These are phyloP conservation scores for Mesitornis unicolor DNA, from an alignment of 2,113 vertebrate genomes.

Conservation along the genomic window DNA sequence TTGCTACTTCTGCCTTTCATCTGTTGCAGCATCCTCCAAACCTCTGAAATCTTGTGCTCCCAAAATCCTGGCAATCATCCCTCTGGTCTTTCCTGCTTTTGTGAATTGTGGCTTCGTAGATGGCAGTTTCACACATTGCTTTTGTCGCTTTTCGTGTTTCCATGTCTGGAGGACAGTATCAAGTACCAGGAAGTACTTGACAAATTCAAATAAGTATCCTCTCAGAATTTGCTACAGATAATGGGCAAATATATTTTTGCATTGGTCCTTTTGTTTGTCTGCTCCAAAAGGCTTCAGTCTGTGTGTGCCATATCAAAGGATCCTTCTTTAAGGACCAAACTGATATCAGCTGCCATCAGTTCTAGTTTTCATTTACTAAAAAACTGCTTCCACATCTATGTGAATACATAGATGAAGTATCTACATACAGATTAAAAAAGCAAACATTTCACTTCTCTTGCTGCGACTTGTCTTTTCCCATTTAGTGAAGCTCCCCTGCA, in stretches of 20 bases:
- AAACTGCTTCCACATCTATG: not conserved
- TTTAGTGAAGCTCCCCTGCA: not conserved
- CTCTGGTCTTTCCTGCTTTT: not conserved
- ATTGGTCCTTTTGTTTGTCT: not conserved
- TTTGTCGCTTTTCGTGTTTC: not conserved
- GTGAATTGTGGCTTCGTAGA: not conserved
- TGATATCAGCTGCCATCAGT: not conserved
- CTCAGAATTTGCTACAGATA: not conserved
- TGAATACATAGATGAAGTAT: not conserved
- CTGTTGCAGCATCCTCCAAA: not conserved
- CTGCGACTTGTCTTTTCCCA: not conserved
- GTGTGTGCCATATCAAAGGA: not conserved
- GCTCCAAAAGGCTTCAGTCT: not conserved
- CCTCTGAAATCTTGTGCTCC: accelerated
- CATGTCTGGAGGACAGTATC: not conserved
- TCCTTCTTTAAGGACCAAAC: not conserved
- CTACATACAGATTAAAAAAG: not conserved
- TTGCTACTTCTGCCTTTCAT: slow-evolving; percentile 11
- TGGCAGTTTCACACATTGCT: not conserved
- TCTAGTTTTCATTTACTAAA: not conserved
- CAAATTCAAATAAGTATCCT: not conserved
- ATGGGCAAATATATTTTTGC: not conserved
- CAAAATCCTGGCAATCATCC: accelerated
- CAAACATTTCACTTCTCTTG: not conserved
- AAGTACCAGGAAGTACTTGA: not conserved